Base-by-base conservation (phyloP, 2,797 vertebrate genomes). In the Hylomyscus alleni region DNA sequence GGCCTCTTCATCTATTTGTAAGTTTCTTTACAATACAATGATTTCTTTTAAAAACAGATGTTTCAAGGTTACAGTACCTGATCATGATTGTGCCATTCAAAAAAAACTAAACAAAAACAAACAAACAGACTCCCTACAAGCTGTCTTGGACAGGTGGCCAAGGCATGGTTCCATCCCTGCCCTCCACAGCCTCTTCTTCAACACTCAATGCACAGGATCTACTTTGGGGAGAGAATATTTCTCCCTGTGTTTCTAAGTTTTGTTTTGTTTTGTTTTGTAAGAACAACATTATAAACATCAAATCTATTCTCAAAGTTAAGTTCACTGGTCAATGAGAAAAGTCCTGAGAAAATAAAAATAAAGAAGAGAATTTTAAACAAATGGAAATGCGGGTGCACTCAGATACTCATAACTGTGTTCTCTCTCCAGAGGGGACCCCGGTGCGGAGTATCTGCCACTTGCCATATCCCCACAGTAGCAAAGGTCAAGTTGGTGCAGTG, bases 221-320 rank as follows among this genome's bases (percentile, higher is more conserved):
- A 10, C 47, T 54, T 77, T 93, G 52, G 5, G 6, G 31, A 86
- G 47, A 58, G 44, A 47, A 22, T n/a, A 52, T 84, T 94, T 94
- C 60, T 83, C 50, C 40, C 78, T 90, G 29, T n/a, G 73, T 15
- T 77, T 73, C 60, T 47, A 65, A 65, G 58, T 20, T 84, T 65
- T 65, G 29, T 31, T 31, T 44, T 44, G 44, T 44, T 44, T 65
- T 62, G 60, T 29, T 62, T 62, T 84, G 26, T 26, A 83, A 56
- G 84, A 93, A 20, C 62, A 44, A 26, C 60, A 80, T 83, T 54
- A 72, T 89, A 80, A 87, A 77, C 76, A 50, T 62, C 60, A 94
- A 95, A 65, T 47, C 47, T 83, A 9, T 56, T 90, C 40, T 91
- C 75, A 80, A 94, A 31, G 60, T 89, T 91, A 93, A 87, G 13